Evolutionary conservation across 92 coral and sea anemone species (phyloP).

Genomic region (Epizoanthus stellaris): DNA sequence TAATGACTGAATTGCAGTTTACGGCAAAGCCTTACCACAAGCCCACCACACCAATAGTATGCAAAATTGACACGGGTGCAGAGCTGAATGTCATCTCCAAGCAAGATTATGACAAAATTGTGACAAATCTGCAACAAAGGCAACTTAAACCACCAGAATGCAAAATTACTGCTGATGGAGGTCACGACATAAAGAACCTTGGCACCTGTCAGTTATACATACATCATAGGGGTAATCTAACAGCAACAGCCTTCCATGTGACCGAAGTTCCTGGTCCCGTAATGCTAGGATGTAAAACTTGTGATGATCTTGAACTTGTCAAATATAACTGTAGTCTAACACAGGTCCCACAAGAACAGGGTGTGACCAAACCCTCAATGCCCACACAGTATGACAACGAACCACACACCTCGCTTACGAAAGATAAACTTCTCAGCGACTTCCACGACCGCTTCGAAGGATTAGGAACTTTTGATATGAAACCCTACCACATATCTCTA

Average conservation of each 20-base stretch:
- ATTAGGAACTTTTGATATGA: conserved; percentile 55
- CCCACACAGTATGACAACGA: neutral
- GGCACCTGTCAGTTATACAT: conserved; percentile 62
- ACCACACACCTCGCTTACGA: conserved; percentile 25
- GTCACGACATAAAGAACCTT: conserved; percentile 35
- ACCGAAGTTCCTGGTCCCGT: conserved; percentile 40
- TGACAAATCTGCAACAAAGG: conserved; percentile 34
- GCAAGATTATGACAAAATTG: conserved; percentile 41
- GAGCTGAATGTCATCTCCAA: conserved; percentile 56
- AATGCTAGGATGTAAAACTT: conserved; percentile 48
- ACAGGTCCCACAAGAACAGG: too few species aligned
- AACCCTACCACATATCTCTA: conserved; percentile 64
- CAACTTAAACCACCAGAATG: conserved; percentile 40
- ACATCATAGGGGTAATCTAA: conserved; percentile 37
- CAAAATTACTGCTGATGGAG: conserved; percentile 46
- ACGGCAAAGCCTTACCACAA: conserved; percentile 55
- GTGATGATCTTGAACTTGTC: conserved; percentile 43
- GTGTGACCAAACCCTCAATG: too few species aligned
- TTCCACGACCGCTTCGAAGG: conserved; percentile 49
- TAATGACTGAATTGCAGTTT: conserved; percentile 35
- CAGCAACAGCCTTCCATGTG: conserved; percentile 29
- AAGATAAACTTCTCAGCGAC: conserved; percentile 29
- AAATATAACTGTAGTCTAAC: conserved; percentile 31
- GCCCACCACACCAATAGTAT: conserved; percentile 40
- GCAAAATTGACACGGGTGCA: conserved; percentile 73